A percentile compares a stretch with the other conserved stretches of the same genome.
Conservation (phyloP, 2,113 vertebrate genomes). For the Martes martes region DNA sequence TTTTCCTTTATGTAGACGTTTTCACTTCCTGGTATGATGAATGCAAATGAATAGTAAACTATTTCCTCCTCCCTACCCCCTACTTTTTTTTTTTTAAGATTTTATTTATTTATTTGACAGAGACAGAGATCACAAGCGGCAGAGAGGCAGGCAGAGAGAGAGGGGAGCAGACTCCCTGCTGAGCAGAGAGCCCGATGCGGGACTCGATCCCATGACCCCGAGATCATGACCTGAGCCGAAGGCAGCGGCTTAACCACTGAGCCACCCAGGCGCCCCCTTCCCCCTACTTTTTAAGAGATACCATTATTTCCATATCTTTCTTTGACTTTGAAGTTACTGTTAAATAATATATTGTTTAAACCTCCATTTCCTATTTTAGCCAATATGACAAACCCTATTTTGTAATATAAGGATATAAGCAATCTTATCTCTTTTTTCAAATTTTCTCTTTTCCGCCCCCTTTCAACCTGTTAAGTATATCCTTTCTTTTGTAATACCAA, state of each 20-base stretch:
- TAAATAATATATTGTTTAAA: not conserved
- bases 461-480: not conserved
- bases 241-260: no score
- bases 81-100: no score
- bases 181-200: no score
- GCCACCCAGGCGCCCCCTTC: not conserved
- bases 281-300: not conserved
- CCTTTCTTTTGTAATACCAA: not conserved
- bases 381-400: not conserved
- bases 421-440: not conserved
- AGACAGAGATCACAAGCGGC: no score
- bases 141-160: no score
- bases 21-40: not conserved
- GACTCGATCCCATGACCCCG: no score
- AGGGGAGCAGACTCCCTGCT: no score
- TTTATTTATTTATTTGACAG: no score
- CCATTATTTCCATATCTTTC: not conserved
- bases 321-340: not conserved
- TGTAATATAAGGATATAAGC: not conserved
- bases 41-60: not conserved
- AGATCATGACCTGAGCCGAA: no score
- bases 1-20: not conserved
- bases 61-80: not conserved
- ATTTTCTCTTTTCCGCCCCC: not conserved
- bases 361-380: not conserved